Evolutionary conservation across 1,140 invertebrate species (phyloP).

Genomic region (Lepidurus packardi): DNA sequence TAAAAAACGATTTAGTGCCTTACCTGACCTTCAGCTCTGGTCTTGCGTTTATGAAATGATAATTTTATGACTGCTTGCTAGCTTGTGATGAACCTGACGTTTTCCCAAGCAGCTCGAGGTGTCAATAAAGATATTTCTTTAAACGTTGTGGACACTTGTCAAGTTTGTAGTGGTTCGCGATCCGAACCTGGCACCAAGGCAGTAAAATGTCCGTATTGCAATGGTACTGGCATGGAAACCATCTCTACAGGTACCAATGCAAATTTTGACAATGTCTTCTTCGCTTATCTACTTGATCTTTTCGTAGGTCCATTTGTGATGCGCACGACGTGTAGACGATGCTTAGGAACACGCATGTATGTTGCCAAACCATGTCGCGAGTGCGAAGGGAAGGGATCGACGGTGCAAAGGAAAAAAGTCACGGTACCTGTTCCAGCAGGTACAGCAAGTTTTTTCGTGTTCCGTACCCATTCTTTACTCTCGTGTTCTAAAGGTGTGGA

Average conservation of each 20-base stretch:
- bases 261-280: slow-evolving; percentile 28
- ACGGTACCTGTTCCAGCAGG: slow-evolving; percentile 95
- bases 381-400: slow-evolving; percentile 88
- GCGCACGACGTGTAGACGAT: slow-evolving; percentile 89
- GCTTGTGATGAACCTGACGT: slow-evolving; percentile 82
- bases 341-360: slow-evolving; percentile 76
- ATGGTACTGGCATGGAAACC: slow-evolving; percentile 95
- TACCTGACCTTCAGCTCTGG: neutral
- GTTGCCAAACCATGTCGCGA: slow-evolving; percentile 88
- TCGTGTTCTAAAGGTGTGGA: slow-evolving; percentile 62
- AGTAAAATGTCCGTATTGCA: slow-evolving; percentile 80
- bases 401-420: slow-evolving; percentile 80
- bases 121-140: slow-evolving; percentile 88
- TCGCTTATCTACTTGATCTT: slow-evolving; percentile 29
- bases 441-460: slow-evolving; percentile 36
- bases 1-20: neutral
- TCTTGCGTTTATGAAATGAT: neutral
- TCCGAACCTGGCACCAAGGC: slow-evolving; percentile 84
- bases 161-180: slow-evolving; percentile 75
- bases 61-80: slow-evolving; percentile 43
- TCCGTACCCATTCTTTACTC: slow-evolving; percentile 15
- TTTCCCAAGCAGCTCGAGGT: slow-evolving; percentile 92
- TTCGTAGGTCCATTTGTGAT: slow-evolving; percentile 87
- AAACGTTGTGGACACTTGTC: slow-evolving; percentile 89
- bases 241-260: slow-evolving; percentile 58